phyloP scores from a whole-genome alignment of 2,113 vertebrate species.

The Piprites chloris region DNA sequence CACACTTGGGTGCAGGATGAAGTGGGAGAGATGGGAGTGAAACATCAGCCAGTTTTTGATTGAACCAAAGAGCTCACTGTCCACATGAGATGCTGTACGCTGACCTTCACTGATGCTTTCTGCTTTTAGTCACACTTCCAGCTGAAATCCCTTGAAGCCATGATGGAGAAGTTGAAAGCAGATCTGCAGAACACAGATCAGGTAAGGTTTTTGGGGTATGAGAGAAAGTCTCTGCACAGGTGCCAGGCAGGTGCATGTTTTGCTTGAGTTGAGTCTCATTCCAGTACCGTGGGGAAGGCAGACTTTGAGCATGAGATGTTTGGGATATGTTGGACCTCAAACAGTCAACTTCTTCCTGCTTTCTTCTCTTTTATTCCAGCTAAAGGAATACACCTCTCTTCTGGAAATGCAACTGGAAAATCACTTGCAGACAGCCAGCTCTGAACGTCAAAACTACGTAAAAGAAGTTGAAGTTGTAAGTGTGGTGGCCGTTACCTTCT shows the following conservation, averaged over 20 bases:
- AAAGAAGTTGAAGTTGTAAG: conserved; percentile 83
- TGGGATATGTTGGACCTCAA: neutral
- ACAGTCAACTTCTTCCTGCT: neutral
- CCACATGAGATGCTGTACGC: accelerated
- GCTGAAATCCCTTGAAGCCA: conserved; percentile 78
- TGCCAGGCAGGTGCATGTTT: accelerated
- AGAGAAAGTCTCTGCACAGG: neutral
- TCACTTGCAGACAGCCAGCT: conserved; percentile 79
- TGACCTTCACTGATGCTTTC: neutral
- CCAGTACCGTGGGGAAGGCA: neutral
- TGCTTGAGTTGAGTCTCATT: neutral
- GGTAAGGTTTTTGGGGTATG: conserved; percentile 47
- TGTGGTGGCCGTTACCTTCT: neutral
- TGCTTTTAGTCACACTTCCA: conserved; percentile 79
- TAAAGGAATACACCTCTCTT: conserved; percentile 84
- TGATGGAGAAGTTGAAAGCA: conserved; percentile 73
- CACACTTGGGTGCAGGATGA: neutral
- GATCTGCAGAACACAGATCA: conserved; percentile 83
- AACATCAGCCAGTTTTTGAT: neutral
- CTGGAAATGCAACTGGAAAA: conserved; percentile 89
- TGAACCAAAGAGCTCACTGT: neutral
- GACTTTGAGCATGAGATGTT: neutral
- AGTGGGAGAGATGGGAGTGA: neutral
- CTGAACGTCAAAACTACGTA: conserved; percentile 77
- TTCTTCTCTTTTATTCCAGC: conserved; percentile 61